A percentile compares a stretch with the other conserved stretches of the same genome.
Evolutionary conservation across 2,113 vertebrate species (phyloP).

Genomic region (Onychorhynchus coronatus): DNA sequence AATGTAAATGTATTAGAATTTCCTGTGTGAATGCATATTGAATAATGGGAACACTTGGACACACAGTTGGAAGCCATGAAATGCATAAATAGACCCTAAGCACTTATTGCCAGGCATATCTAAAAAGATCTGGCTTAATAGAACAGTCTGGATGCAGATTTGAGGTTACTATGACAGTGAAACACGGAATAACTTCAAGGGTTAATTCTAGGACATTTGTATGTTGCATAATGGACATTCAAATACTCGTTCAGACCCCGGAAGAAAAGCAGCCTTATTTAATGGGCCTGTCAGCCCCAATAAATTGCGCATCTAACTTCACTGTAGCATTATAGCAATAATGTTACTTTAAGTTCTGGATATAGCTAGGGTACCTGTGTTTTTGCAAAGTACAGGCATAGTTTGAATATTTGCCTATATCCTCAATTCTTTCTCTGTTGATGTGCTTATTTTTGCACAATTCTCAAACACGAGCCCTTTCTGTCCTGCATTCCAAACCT

Average conservation of each 20-base stretch:
- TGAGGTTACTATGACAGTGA: not conserved
- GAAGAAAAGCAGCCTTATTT: not conserved
- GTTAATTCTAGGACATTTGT: not conserved
- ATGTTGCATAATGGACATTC: not conserved
- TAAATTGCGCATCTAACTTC: not conserved
- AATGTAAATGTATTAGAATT: not conserved
- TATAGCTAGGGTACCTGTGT: not conserved
- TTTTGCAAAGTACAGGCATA: not conserved
- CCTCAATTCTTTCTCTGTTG: not conserved
- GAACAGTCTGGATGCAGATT: not conserved
- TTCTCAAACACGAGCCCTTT: not conserved
- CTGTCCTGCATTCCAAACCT: not conserved
- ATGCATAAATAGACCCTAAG: not conserved
- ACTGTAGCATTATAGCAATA: not conserved
- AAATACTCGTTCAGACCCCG: not conserved
- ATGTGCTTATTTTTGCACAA: not conserved
- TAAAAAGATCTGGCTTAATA: not conserved
- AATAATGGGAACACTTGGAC: not conserved
- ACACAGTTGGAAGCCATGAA: not conserved
- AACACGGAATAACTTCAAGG: not conserved
- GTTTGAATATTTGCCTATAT: not conserved
- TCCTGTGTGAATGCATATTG: not conserved
- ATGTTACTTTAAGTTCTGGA: not conserved
- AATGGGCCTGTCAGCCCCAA: not conserved
- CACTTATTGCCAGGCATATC: not conserved